A percentile compares a stretch with the other conserved stretches of the same genome.
These are phyloP conservation scores for Melanotaenia pygmaea DNA, from an alignment of 2,797 vertebrate species.

Conservation along the genomic window DNA sequence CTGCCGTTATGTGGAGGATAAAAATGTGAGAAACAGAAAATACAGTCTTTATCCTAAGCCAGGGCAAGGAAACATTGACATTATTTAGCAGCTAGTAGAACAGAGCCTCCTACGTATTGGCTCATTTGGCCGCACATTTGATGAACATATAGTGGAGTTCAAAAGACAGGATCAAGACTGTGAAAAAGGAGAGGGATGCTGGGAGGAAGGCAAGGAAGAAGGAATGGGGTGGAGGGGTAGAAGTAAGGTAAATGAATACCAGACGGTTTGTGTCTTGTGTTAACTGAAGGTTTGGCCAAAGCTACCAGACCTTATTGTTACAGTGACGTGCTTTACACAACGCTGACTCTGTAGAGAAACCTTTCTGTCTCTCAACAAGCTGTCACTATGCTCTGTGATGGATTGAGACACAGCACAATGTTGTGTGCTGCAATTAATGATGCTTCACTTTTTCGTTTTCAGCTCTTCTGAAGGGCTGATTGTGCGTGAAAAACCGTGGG, in stretches of 20 bases:
- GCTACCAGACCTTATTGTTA: constrained; percentile 43
- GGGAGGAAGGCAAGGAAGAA: constrained; percentile 38
- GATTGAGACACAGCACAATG: constrained; percentile 7
- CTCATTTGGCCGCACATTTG: constrained; percentile 11
- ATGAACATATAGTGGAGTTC: constrained; percentile 52
- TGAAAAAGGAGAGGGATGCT: constrained; percentile 44
- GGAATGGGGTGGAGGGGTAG: constrained; percentile 43
- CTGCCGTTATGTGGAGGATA: constrained; percentile 22
- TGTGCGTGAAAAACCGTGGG: too few species aligned
- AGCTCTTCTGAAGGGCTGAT: too few species aligned
- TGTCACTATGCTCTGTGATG: constrained; percentile 41
- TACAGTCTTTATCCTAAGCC: constrained; percentile 49
- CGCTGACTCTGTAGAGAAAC: too few species aligned
- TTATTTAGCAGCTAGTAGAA: constrained; percentile 44
- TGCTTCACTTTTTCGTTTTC: too few species aligned
- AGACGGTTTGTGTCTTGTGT: constrained; percentile 55
- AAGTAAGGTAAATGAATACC: constrained; percentile 72
- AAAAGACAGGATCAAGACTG: constrained; percentile 63
- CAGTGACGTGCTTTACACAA: constrained; percentile 9
- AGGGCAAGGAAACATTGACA: constrained; percentile 46
- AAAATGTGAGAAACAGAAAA: constrained; percentile 66
- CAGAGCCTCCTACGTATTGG: constrained; percentile 20
- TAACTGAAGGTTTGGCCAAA: constrained; percentile 39
- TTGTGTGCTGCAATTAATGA: too few species aligned
- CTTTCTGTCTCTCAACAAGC: constrained; percentile 47